A percentile compares a stretch with the other conserved stretches of the same genome.
phyloP scores from a whole-genome alignment of 1,140 invertebrate species.

The Drosophila bocqueti region DNA sequence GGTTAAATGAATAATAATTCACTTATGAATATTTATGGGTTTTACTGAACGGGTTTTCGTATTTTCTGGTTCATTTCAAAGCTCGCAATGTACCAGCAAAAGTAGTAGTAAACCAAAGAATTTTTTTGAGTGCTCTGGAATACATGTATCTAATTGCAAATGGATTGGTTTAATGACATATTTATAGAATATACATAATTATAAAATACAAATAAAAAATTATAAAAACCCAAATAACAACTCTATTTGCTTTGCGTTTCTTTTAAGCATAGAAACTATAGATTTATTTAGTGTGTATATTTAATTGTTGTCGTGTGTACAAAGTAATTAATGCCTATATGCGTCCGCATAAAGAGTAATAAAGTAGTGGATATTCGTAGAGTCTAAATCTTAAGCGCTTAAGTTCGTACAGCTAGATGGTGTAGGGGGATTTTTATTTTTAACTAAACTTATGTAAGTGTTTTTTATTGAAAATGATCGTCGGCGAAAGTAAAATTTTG shows the following conservation, averaged over 20 bases:
- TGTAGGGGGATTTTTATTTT: conserved; percentile 6
- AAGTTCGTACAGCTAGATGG: conserved; percentile 33
- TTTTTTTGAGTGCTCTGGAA: too few species aligned
- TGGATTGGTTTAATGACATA: too few species aligned
- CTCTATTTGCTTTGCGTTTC: conserved; percentile 18
- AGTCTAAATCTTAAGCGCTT: conserved; percentile 37
- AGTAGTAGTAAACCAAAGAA: too few species aligned
- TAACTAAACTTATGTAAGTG: conserved; percentile 11
- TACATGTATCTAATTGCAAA: too few species aligned
- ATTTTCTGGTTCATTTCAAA: too few species aligned
- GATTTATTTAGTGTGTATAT: conserved; percentile 37
- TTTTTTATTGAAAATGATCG: conserved; percentile 6
- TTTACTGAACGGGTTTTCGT: too few species aligned
- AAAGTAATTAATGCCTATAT: conserved; percentile 34
- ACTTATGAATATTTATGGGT: neutral
- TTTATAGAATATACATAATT: too few species aligned
- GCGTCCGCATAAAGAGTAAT: conserved; percentile 26
- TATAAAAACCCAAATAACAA: conserved; percentile 5
- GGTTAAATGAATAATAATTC: conserved; percentile 2
- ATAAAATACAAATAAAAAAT: neutral
- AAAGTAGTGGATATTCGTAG: conserved; percentile 17
- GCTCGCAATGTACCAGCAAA: too few species aligned
- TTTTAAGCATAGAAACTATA: conserved; percentile 39
- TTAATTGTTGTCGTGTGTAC: conserved; percentile 22
- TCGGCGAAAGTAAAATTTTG: conserved; percentile 53